phyloP scores from a whole-genome alignment of 2,797 vertebrate genomes.

The Hyperoplus immaculatus region DNA sequence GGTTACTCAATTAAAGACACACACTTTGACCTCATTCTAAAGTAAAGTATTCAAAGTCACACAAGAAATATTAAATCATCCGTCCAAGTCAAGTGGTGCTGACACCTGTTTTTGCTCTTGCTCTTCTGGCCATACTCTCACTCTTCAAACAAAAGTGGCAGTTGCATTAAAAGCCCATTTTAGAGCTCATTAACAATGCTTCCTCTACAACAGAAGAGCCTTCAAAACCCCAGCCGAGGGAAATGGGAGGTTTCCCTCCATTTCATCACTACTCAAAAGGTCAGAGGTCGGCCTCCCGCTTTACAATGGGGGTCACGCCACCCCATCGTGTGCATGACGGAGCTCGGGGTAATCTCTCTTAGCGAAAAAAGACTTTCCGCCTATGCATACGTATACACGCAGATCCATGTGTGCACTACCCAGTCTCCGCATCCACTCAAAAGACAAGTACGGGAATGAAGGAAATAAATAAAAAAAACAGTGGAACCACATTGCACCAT shows the following conservation, averaged over 20 bases:
- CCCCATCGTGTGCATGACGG: slow-evolving; percentile 65
- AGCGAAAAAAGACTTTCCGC: slow-evolving; percentile 29
- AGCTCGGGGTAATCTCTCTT: slow-evolving; percentile 75
- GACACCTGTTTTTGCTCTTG: slow-evolving; percentile 68
- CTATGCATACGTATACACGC: slow-evolving; percentile 35
- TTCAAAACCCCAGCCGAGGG: slow-evolving; percentile 43
- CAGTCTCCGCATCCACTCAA: slow-evolving; percentile 69
- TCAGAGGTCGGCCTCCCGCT: slow-evolving; percentile 79
- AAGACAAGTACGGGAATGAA: slow-evolving; percentile 55
- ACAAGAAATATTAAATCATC: slow-evolving; percentile 24
- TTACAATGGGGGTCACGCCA: slow-evolving; percentile 81
- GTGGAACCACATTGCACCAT: slow-evolving; percentile 73
- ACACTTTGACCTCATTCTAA: slow-evolving; percentile 14
- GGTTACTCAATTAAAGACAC: neutral
- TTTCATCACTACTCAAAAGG: slow-evolving; percentile 78
- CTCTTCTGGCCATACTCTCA: slow-evolving; percentile 36
- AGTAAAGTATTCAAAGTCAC: slow-evolving; percentile 1
- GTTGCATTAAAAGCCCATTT: slow-evolving; percentile 68
- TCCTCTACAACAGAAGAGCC: slow-evolving; percentile 41
- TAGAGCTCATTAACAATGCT: slow-evolving; percentile 63
- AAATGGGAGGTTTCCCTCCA: slow-evolving; percentile 75
- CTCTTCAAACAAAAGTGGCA: slow-evolving; percentile 49
- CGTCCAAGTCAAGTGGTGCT: slow-evolving; percentile 37
- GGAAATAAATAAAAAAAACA: slow-evolving; percentile 76
- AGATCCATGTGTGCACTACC: slow-evolving; percentile 42